Evolutionary conservation across 1,140 invertebrate genomes (phyloP), one percentile per base, ranked within the genome.

Genomic region (Temnothorax curvispinosus): DNA sequence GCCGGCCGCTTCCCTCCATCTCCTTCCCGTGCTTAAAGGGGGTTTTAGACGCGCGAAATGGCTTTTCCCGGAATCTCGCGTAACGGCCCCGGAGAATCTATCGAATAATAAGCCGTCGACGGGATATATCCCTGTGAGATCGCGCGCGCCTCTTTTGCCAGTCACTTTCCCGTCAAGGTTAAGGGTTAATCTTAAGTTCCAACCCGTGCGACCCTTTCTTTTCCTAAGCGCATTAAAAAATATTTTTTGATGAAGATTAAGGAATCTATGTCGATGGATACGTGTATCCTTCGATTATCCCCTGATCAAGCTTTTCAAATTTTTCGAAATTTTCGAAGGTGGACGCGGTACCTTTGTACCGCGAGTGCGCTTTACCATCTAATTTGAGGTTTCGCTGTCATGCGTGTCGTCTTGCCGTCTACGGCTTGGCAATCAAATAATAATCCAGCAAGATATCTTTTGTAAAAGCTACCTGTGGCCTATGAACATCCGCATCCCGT

Each of bases 21-120:
- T 13, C 13, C 44, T 47, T 41, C n/a, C 69, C 69, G 81, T 56
- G 44, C 82, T 91, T 76, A 88, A 89, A 91, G 86, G 90, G 91
- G 87, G 85, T 87, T 93, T 91, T 89, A 88, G 92, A 91, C 90
- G 90, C 90, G 93, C 94, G 93, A 94, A 95, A 95, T 93, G 94
- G 93, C 94, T 95, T 95, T 95, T 95, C 95, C 91, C 80, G 90
- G 95, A 95, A 95, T 95, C 94, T 95, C 93, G 95, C 95, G 94
- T 95, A 94, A 95, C 95, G 93, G 87, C 93, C 92, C 90, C 91
- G 91, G 92, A 94, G 92, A 94, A 94, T 95, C 93, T 93, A 94
- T 94, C 89, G 90, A 92, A 93, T 71, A 27, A 93, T 65, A 89
- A 92, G 69, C 89, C 65, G 64, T 58, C 77, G 21, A 15, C 44